These are phyloP conservation scores for Cyanistes caeruleus DNA, from an alignment of 2,113 vertebrate species.

Conservation along the genomic window DNA sequence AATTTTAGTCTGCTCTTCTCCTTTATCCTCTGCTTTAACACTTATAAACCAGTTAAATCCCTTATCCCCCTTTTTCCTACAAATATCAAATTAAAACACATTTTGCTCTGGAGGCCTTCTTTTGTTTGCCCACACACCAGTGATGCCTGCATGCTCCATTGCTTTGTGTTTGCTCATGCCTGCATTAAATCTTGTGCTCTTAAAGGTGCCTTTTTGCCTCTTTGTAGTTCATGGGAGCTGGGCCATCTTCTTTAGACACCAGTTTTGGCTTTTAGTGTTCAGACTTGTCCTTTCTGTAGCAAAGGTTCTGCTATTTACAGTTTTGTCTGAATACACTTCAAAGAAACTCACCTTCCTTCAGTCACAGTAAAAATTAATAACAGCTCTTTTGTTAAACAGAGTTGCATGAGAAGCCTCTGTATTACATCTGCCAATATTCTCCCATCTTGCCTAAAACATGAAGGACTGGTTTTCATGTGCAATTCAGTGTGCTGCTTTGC, in stretches of 20 bases:
- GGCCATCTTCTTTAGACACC: neutral
- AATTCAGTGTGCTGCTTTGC: neutral
- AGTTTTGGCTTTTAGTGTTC: neutral
- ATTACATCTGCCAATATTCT: neutral
- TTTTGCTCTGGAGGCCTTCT: slow-evolving; percentile 11
- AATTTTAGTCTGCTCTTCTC: neutral
- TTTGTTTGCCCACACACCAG: neutral
- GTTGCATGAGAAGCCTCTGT: neutral
- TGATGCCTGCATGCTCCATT: neutral
- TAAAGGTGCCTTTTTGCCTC: neutral
- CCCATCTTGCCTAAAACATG: neutral
- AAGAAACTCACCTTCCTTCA: neutral
- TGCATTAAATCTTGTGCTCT: neutral
- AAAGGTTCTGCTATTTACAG: neutral
- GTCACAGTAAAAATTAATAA: neutral
- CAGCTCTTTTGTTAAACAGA: neutral
- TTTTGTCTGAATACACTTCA: neutral
- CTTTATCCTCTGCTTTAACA: neutral
- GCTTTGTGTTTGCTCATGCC: neutral
- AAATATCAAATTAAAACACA: slow-evolving; percentile 37
- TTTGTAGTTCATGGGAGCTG: neutral
- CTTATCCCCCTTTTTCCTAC: neutral
- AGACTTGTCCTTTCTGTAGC: neutral
- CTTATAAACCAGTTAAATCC: neutral
- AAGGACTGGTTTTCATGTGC: neutral